Evolutionary conservation across 2,888 invertebrate genomes (phyloP).

Genomic region (Marasmarcha lunaedactyla): DNA sequence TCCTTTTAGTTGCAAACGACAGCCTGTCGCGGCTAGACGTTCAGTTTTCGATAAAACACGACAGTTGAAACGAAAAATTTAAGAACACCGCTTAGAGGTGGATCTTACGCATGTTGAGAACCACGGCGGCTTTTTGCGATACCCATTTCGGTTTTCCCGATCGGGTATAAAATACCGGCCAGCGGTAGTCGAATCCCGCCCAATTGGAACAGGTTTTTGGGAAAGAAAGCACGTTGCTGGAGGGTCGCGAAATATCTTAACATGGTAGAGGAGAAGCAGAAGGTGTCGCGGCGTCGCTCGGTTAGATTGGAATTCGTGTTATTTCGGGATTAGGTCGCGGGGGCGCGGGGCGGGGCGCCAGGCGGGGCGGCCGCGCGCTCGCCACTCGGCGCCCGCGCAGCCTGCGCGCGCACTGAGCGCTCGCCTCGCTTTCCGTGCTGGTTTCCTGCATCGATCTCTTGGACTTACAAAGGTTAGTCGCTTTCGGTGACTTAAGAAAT

Average conservation of each 20-base stretch:
- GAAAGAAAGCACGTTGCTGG: not conserved
- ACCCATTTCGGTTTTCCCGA: not conserved
- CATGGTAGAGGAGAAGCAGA: not conserved
- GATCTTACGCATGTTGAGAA: not conserved
- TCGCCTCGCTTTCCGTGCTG: conserved; percentile 45
- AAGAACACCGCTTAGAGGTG: not conserved
- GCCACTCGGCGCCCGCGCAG: conserved; percentile 34
- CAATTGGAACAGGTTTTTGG: not conserved
- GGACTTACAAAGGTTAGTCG: conserved; percentile 15
- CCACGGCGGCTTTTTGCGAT: too few relatives aligned
- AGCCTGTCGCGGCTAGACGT: not conserved
- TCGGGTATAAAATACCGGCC: not conserved
- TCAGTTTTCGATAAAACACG: not conserved
- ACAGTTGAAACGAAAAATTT: not conserved
- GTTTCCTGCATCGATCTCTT: conserved; percentile 23
- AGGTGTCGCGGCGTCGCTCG: not conserved
- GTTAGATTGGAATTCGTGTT: not conserved
- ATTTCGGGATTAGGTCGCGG: conserved; percentile 38
- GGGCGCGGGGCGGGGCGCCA: conserved; percentile 23
- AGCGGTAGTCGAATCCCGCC: not conserved
- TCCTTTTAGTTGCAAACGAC: not conserved
- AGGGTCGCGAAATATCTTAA: not conserved
- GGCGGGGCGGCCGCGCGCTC: conserved; percentile 38
- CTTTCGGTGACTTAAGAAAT: not conserved
- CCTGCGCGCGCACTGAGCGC: conserved; percentile 34